Base-by-base conservation (phyloP, 2,888 invertebrate species). In the Brenthis ino region DNA sequence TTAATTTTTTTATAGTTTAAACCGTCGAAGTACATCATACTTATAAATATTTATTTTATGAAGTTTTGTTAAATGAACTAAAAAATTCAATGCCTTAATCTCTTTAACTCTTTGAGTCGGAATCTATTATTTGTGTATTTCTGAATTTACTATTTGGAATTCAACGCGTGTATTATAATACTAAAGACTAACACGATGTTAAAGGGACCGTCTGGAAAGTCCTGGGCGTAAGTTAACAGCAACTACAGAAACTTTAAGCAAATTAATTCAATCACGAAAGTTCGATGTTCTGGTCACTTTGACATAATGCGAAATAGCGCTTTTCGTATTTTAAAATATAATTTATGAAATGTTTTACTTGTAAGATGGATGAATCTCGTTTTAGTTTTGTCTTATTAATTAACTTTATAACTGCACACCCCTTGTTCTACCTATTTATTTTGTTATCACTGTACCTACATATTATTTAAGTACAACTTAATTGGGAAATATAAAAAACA, bases 201-300 rank as follows among this genome's bases (percentile, higher is more conserved):
- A 65, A 69, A 65, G 69, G 65, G 61, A 60, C 61, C 51, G 65
- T 69, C 69, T 69, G 61, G 57, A 69, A 69, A 69, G 65, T 65
- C 61, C 1, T 37, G 50, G 28, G 28, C 61, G 48, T 50, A 53
- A 69, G 53, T 20, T 55, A 57, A 57, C 65, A 61, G 61, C 60
- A 47, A 37, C 61, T 48, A 57, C 48, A 20, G 3, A 57, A 65
- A 61, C 68, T 57, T 64, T 53, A 60, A 61, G 37, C 69, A 65
- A 65, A 57, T 69, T 65, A 51, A 65, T 69, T 53, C 43, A 63
- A 61, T 65, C 28, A 55, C 13, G 43, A 50, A 53, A 67, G 50
- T 61, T 56, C 50, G 48, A 61, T 33, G 14, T 53, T 43, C 12
- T 56, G 64, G 63, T 43, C 63, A 63, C 63, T 53, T 37, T 51